These are phyloP conservation scores for Hirudinaria manillensis DNA, from an alignment of 2,888 invertebrate genomes.

Conservation along the genomic window DNA sequence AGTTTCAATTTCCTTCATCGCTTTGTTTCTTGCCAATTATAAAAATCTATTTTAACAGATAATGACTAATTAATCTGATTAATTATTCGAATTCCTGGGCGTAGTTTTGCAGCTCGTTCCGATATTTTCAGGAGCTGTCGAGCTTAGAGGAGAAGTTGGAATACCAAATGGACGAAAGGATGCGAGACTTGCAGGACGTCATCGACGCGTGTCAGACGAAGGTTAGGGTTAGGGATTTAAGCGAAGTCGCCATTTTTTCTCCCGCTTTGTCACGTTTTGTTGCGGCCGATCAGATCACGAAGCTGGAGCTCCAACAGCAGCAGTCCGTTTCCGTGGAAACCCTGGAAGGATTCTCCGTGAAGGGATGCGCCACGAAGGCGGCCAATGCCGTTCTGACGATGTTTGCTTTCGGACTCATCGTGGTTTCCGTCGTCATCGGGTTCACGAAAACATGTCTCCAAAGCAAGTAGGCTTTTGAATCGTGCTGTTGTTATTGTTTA, in stretches of 20 bases:
- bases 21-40: too few species aligned
- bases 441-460: constrained; percentile 1
- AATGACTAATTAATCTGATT: too few species aligned
- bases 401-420: background rate
- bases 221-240: constrained; percentile 57
- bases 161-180: constrained; percentile 93
- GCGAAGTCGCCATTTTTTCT: too few species aligned
- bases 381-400: constrained; percentile 10
- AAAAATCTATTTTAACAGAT: too few species aligned
- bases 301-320: constrained; percentile 69
- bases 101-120: too few species aligned
- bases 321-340: constrained; percentile 80
- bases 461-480: background rate
- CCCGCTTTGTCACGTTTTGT: background rate
- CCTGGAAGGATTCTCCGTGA: constrained; percentile 59
- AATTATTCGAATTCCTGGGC: too few species aligned
- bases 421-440: background rate
- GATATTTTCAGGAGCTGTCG: constrained; percentile 81
- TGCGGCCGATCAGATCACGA: constrained; percentile 70
- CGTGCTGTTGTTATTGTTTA: background rate
- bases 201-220: constrained; percentile 92
- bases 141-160: constrained; percentile 96
- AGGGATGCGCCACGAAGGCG: constrained; percentile 1
- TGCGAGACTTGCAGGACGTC: constrained; percentile 91
- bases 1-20: too few species aligned